Evolutionary conservation across 2,797 vertebrate genomes (phyloP), one percentile per base, ranked within the genome.

Genomic region (Microhierax caerulescens): DNA sequence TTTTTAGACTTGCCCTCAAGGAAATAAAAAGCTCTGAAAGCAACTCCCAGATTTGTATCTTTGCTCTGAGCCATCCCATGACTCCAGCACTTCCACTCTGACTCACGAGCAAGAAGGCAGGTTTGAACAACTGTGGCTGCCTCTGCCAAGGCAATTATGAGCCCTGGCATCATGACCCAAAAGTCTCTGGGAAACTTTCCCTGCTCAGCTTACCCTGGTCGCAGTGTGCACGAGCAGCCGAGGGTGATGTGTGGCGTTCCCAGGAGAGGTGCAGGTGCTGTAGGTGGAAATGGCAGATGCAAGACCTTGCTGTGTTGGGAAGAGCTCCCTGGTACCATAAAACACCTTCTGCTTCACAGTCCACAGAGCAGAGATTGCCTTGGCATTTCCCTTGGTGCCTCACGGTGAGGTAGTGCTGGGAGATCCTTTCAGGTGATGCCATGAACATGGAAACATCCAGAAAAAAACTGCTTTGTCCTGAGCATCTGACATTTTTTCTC

Each of bases 91-190:
- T 90, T 96, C 80, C 79, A 72, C 51, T 81, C 73, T 96, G 97
- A 96, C 87, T 97, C 96, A 95, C 1, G 11, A 91, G 80, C 37
- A 7, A 93, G 79, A 93, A 75, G 94, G 67, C 95, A 96, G 88
- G 94, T 96, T 92, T 28, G 16, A 95, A 94, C 94, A 96, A 84
- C 76, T 61, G 59, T 45, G 90, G 59, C 48, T 3, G 27, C 83
- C 48, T 56, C 91, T 92, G 95, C 91, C 94, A 96, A 95, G 69
- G 73, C 85, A 91, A 65, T 94, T 91, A 91, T 56, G 34, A 25
- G 45, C 93, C 50, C 80, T 81, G 91, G 85, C 87, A 6, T 72
- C 88, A 36, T 1, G 5, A 53, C 72, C 47, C 77, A 51, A 60
- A 84, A 67, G n/a, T 34, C 73, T 45, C 73, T 80, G 85, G 70